Percentiles rank a stretch among this genome's conserved stretches.
Conservation (phyloP, 2,113 vertebrate species). For the Nerophis ophidion region DNA sequence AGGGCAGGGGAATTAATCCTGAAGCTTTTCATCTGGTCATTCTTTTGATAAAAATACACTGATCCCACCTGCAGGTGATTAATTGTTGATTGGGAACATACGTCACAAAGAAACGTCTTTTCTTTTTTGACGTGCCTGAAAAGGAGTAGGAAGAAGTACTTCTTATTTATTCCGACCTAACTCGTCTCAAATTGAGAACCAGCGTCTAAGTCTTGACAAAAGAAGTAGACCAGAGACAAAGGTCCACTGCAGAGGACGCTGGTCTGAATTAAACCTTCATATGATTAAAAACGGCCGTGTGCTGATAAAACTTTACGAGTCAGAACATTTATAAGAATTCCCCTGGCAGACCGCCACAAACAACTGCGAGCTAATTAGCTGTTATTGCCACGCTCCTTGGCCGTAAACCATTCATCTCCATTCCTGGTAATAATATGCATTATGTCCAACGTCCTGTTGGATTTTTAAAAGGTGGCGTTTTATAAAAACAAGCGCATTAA, state of each 20-base stretch:
- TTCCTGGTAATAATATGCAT: slow-evolving; percentile 20
- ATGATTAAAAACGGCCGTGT: not conserved
- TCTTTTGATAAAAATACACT: not conserved
- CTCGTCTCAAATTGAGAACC: too few species aligned
- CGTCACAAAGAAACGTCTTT: too few species aligned
- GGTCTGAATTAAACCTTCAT: not conserved
- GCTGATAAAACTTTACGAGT: not conserved
- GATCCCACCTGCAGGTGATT: too few species aligned
- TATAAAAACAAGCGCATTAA: slow-evolving; percentile 46
- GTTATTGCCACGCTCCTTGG: not conserved
- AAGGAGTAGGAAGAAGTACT: too few species aligned
- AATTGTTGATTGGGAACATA: too few species aligned
- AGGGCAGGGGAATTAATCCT: slow-evolving; percentile 29
- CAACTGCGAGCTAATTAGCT: slow-evolving; percentile 15
- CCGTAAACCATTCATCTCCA: slow-evolving; percentile 28
- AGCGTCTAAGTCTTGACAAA: too few species aligned
- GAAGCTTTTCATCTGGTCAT: not conserved
- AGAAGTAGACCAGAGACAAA: too few species aligned
- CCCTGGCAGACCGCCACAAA: not conserved
- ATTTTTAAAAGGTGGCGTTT: slow-evolving; percentile 29
- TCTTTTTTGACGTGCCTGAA: too few species aligned
- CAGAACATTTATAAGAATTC: slow-evolving; percentile 2
- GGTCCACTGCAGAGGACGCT: too few species aligned
- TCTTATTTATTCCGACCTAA: too few species aligned
- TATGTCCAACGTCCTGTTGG: slow-evolving; percentile 28